A percentile compares a stretch with the other conserved stretches of the same genome.
These are phyloP conservation scores for Atlantisia rogersi DNA, from an alignment of 2,113 vertebrate species.

Conservation along the genomic window DNA sequence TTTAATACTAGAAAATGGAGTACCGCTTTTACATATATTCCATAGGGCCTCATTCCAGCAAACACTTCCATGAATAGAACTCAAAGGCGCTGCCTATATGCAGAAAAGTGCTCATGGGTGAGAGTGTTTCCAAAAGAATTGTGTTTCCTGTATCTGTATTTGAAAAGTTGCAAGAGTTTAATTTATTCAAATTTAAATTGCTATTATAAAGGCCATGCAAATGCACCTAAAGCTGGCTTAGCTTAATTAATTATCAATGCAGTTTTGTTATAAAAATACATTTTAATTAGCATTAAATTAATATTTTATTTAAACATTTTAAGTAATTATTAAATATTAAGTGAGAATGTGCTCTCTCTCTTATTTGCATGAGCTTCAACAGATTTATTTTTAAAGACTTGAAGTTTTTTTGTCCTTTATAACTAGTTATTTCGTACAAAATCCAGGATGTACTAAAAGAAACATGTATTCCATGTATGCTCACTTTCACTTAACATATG, in stretches of 20 bases:
- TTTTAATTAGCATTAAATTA: background rate
- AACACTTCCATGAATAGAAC: background rate
- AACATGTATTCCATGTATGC: background rate
- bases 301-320: background rate
- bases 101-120: background rate
- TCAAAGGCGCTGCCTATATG: background rate
- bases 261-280: background rate
- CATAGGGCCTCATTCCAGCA: background rate
- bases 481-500: background rate
- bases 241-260: background rate
- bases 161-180: background rate
- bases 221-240: background rate
- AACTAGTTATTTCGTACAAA: background rate
- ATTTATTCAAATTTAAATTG: background rate
- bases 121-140: background rate
- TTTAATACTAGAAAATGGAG: slow-evolving; percentile 28
- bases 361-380: background rate
- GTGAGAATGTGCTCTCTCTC: background rate
- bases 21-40: background rate
- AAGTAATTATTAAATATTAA: background rate
- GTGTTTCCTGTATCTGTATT: background rate
- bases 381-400: background rate
- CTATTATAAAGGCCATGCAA: background rate
- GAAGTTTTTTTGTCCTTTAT: background rate
- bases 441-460: background rate